Evolutionary conservation across 1,140 invertebrate genomes (phyloP).

Genomic region (Plutomurus gul): DNA sequence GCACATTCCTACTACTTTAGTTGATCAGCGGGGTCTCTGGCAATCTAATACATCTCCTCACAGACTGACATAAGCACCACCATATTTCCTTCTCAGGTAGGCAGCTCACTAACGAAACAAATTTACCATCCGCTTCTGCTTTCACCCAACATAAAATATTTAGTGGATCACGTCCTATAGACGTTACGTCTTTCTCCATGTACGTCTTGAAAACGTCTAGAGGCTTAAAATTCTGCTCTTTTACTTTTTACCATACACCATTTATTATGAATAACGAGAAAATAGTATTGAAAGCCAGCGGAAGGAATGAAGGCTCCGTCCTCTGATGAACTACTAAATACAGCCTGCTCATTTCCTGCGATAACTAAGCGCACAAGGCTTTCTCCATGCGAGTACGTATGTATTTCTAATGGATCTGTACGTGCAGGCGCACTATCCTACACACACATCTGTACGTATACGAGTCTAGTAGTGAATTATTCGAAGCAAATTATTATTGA

Average conservation of each 20-base stretch:
- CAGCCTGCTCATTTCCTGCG: neutral
- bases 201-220: neutral
- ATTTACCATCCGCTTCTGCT: slow-evolving; percentile 13
- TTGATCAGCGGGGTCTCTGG: neutral
- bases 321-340: neutral
- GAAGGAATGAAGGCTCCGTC: neutral
- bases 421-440: too few species aligned
- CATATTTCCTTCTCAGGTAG: slow-evolving; percentile 26
- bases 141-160: slow-evolving; percentile 14
- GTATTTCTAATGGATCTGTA: too few species aligned
- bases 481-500: neutral
- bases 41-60: neutral
- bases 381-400: too few species aligned
- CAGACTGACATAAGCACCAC: slow-evolving; percentile 24
- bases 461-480: neutral
- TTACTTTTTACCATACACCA: neutral
- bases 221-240: neutral
- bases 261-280: slow-evolving; percentile 9
- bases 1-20: neutral
- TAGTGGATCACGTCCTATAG: slow-evolving; percentile 6
- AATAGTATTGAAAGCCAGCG: neutral
- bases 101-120: slow-evolving; percentile 13
- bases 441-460: neutral
- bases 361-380: too few species aligned
- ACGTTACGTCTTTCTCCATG: neutral